Conservation (phyloP, 2,888 invertebrate genomes). For the Nematopogon swammerdamellus region DNA sequence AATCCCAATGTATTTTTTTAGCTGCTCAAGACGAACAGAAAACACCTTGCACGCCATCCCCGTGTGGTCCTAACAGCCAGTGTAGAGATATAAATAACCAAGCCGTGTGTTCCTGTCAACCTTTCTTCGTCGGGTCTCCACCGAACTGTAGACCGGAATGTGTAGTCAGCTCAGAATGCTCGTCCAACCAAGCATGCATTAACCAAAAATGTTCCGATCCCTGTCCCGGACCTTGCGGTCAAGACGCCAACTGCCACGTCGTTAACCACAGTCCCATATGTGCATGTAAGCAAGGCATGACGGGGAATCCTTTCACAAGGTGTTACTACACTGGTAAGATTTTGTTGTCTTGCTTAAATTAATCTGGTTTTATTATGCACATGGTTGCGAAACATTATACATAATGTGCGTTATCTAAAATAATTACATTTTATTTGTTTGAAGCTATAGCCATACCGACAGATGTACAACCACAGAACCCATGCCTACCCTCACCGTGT, state of each 20-base stretch:
- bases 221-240: slow-evolving; percentile 60
- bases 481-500: slow-evolving; percentile 68
- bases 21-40: slow-evolving; percentile 27
- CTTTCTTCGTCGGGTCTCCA: slow-evolving; percentile 63
- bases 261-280: slow-evolving; percentile 73
- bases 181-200: slow-evolving; percentile 62
- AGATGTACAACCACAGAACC: slow-evolving; percentile 32
- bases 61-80: slow-evolving; percentile 75
- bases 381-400: too few species aligned
- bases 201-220: slow-evolving; percentile 70
- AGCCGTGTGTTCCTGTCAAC: slow-evolving; percentile 68
- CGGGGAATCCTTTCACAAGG: slow-evolving; percentile 75
- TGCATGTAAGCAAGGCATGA: slow-evolving; percentile 65
- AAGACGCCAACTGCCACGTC: slow-evolving; percentile 60
- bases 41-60: slow-evolving; percentile 50
- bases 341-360: too few species aligned
- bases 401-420: too few species aligned
- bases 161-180: slow-evolving; percentile 65
- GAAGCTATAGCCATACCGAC: slow-evolving; percentile 32
- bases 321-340: slow-evolving; percentile 37
- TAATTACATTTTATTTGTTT: slow-evolving; percentile 18
- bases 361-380: too few species aligned
- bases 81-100: slow-evolving; percentile 69
- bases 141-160: slow-evolving; percentile 73
- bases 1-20: slow-evolving; percentile 13